Evolutionary conservation across 2,888 invertebrate species (phyloP), one percentile per base, ranked within the genome.

Genomic region (Cacoxenus indagator): DNA sequence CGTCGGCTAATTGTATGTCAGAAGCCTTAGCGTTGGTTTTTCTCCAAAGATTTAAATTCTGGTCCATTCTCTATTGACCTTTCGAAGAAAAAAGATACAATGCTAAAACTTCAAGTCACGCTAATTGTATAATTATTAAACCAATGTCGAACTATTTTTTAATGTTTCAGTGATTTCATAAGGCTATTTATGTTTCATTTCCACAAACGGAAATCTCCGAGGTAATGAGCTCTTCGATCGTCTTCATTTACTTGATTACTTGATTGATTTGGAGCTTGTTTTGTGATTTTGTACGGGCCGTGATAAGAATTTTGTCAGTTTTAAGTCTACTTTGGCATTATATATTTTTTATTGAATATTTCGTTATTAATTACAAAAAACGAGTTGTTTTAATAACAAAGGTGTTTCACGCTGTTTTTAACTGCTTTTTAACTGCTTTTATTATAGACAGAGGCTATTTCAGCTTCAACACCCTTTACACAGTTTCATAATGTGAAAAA

Each of bases 231-330:
- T n/a, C 14, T 14, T 37, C 5, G 1, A 6, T 31, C 31, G 4
- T 31, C 37, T 37, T 37, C 37, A 11, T 37, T 14, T 37, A 1
- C 37, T 37, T 37, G 37, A n/a, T n/a, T n/a, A n/a, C n/a, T n/a
- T 1, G 37, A 37, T 37, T 37, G 8, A 11, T 76, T 64, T 67
- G 45, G n/a, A 43, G 64, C 73, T 74, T 67, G 68, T 70, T 70
- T 73, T 74, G 75, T 72, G n/a, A 46, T 27, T 45, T 11, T 69
- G 67, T 75, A 19, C 24, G 43, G 70, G 64, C 74, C 1, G 8
- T 37, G 37, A 37, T 37, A 11, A 14, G 14, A 8, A 37, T 37
- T 37, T 37, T 37, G 37, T 8, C 37, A 37, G 37, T 1, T 5
- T 37, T 14, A 37, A 37, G 37, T 37, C 9, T 14, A 37, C 37